Evolutionary conservation across 2,113 vertebrate genomes (phyloP), one percentile per base, ranked within the genome.

Genomic region (Antigone vipio): DNA sequence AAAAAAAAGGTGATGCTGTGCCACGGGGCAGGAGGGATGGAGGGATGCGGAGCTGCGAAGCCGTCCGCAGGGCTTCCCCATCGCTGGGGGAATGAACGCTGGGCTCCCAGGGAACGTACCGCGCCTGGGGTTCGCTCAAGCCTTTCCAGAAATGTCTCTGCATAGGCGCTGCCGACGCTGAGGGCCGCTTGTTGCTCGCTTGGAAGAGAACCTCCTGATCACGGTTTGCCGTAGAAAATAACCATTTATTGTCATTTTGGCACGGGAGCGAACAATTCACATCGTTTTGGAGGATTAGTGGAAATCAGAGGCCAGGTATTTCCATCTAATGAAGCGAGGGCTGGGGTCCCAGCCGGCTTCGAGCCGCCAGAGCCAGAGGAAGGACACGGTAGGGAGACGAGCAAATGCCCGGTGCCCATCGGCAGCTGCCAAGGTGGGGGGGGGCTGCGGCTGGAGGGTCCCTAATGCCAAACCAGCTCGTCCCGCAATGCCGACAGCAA

Each of bases 111-210:
- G 29, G 58, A 71, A 35, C 0, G 0, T 23, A 5, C 12, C 0
- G 0, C 6, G 52, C 35, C 75, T 11, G 49, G 45, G 30, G 18
- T 32, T 68, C 3, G 23, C 63, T 76, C 23, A 7, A 18, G 38
- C 35, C 72, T 40, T 9, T 20, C 14, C 7, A 60, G 76, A 68
- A 44, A 69, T 1, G 15, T 26, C 34, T 81, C 2, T 1, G 71
- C 35, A 15, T 7, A 1, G 4, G 15, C 17, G 72, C 52, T 84
- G 74, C 82, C 3, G 2, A 5, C 23, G 5, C 21, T 0, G 0
- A n/a, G 63, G 16, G 30, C 55, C 58, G 66, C 87, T 80, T 11
- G 16, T 20, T 7, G 30, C 34, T 66, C 15, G 1, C 18, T 4
- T 49, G 15, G 58, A 21, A 56, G 58, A 68, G 40, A 49, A 35